phyloP scores from a whole-genome alignment of 2,888 invertebrate genomes.

The Sinelater perroti region DNA sequence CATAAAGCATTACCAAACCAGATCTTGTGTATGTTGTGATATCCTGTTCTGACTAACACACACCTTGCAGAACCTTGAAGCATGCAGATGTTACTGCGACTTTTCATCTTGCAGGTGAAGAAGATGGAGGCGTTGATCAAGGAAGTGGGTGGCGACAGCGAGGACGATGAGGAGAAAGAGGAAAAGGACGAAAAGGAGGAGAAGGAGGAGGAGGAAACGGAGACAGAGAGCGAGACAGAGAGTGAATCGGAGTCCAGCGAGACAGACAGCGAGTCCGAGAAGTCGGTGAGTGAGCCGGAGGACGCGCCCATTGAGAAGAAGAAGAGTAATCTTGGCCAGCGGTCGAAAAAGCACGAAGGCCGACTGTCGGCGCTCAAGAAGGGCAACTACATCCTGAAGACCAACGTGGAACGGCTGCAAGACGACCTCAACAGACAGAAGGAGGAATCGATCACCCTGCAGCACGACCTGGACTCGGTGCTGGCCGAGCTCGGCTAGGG shows the following conservation, averaged over 20 bases:
- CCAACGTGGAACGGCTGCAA: slow-evolving; percentile 86
- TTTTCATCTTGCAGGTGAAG: slow-evolving; percentile 74
- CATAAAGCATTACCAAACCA: too few species aligned
- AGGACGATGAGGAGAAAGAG: slow-evolving; percentile 63
- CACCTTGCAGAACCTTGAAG: too few species aligned
- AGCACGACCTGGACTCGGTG: slow-evolving; percentile 87
- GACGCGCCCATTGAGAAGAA: slow-evolving; percentile 74
- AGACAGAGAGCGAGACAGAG: slow-evolving; percentile 71
- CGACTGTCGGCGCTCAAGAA: slow-evolving; percentile 83
- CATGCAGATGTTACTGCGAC: too few species aligned
- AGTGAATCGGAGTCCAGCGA: slow-evolving; percentile 71
- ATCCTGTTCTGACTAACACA: too few species aligned
- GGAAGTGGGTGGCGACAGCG: slow-evolving; percentile 73
- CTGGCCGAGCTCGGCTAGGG: slow-evolving; percentile 82
- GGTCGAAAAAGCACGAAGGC: slow-evolving; percentile 80
- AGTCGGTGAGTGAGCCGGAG: slow-evolving; percentile 64
- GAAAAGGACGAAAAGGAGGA: slow-evolving; percentile 67
- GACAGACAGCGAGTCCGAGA: slow-evolving; percentile 74
- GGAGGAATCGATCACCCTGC: slow-evolving; percentile 78
- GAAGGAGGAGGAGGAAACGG: slow-evolving; percentile 60
- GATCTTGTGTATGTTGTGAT: too few species aligned
- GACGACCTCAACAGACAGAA: slow-evolving; percentile 86
- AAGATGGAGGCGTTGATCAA: slow-evolving; percentile 91
- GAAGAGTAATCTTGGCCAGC: slow-evolving; percentile 70
- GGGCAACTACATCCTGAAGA: slow-evolving; percentile 86